Evolutionary conservation across 1,140 invertebrate genomes (phyloP).

Genomic region (Eciton burchellii): DNA sequence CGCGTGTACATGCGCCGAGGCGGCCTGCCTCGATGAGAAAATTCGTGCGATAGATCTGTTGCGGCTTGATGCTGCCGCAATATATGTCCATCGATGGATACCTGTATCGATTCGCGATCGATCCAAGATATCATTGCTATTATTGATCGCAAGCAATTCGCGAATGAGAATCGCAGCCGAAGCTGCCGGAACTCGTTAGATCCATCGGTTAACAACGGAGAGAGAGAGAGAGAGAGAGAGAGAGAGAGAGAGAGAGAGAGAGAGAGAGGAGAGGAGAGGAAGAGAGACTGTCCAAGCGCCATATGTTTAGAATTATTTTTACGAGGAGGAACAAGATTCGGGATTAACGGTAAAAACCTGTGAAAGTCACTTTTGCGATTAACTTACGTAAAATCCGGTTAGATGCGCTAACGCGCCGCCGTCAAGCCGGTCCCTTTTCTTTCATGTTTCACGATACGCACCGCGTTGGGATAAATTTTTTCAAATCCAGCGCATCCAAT

Average conservation of each 20-base stretch:
- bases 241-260: too few relatives aligned
- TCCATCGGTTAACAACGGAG: not conserved
- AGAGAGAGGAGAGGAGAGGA: too few relatives aligned
- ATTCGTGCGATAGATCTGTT: conserved; percentile 60
- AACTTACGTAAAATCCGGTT: not conserved
- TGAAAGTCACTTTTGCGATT: not conserved
- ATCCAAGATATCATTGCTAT: not conserved
- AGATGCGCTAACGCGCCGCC: not conserved
- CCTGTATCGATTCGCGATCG: not conserved
- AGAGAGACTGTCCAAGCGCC: not conserved
- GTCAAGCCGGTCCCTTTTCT: not conserved
- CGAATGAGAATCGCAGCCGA: not conserved
- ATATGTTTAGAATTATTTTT: not conserved
- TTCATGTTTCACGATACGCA: not conserved
- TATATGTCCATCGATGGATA: not conserved
- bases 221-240: too few relatives aligned
- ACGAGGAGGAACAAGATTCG: not conserved
- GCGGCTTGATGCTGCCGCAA: not conserved
- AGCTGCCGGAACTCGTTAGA: not conserved
- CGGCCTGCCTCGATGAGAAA: conserved; percentile 53
- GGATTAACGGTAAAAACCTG: not conserved
- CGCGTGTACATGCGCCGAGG: conserved; percentile 50
- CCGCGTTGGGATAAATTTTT: not conserved
- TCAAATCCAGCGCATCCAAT: not conserved
- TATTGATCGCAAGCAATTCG: too few relatives aligned